These are phyloP conservation scores for Cydia fagiglandana DNA, from an alignment of 1,140 invertebrate species.

Conservation along the genomic window DNA sequence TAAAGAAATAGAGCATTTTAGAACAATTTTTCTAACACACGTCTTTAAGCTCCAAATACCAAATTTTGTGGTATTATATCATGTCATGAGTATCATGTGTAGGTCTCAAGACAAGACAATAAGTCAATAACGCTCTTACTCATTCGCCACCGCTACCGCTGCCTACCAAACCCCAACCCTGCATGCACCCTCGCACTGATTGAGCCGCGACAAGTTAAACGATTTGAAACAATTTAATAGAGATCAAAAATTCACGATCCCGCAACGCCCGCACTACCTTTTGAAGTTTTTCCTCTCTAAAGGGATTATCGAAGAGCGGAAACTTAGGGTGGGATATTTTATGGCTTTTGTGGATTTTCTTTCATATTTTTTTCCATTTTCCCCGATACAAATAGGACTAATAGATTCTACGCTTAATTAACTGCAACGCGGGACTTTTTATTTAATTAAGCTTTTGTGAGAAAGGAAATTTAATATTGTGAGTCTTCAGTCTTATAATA, in stretches of 20 bases:
- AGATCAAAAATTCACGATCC: slow-evolving; percentile 77
- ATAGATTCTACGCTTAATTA: slow-evolving; percentile 34
- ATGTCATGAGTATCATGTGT: too few relatives aligned
- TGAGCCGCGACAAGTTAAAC: slow-evolving; percentile 79
- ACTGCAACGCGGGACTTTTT: slow-evolving; percentile 12
- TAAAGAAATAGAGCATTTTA: too few relatives aligned
- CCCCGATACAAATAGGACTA: slow-evolving; percentile 37
- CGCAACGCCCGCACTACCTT: slow-evolving; percentile 74
- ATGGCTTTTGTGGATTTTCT: slow-evolving; percentile 63
- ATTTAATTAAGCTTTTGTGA: background rate
- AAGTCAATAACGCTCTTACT: background rate
- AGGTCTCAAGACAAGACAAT: background rate
- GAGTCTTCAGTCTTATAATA: background rate
- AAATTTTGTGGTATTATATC: too few relatives aligned
- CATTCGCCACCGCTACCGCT: slow-evolving; percentile 8
- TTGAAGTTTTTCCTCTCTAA: slow-evolving; percentile 79
- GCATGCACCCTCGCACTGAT: slow-evolving; percentile 62
- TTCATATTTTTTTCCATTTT: slow-evolving; percentile 41
- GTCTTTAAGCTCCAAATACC: too few relatives aligned
- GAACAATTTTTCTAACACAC: too few relatives aligned
- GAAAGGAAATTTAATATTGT: background rate
- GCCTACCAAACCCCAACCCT: slow-evolving; percentile 42
- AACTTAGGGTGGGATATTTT: slow-evolving; percentile 67
- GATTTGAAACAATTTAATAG: slow-evolving; percentile 80
- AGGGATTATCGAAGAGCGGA: slow-evolving; percentile 73